Evolutionary conservation across 2,888 invertebrate species (phyloP).

Genomic region (Polymixis lichenea): DNA sequence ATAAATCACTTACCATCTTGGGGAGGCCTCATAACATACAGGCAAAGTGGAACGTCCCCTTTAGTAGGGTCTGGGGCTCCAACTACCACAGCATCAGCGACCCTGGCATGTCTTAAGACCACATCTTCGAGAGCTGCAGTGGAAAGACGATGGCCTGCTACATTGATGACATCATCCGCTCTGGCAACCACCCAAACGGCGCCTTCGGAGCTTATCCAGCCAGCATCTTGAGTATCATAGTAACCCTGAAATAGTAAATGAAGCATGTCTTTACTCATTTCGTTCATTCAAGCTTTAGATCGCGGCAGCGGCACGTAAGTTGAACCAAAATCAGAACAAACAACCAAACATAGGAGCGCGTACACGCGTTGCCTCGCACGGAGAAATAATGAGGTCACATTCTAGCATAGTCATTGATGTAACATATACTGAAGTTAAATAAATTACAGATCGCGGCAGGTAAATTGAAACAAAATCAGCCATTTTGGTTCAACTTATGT

Average conservation of each 20-base stretch:
- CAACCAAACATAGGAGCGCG: too few species aligned
- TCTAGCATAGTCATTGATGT: too few species aligned
- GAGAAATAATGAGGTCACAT: too few species aligned
- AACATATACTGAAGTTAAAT: too few species aligned
- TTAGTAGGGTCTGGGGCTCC: slow-evolving; percentile 97
- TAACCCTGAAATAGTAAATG: slow-evolving; percentile 91
- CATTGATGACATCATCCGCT: slow-evolving; percentile 98
- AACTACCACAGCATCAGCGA: slow-evolving; percentile 96
- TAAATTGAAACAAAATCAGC: too few species aligned
- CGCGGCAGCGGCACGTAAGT: too few species aligned
- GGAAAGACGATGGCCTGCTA: slow-evolving; percentile 97
- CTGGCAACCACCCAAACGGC: slow-evolving; percentile 97
- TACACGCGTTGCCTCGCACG: too few species aligned
- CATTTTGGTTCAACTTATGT: too few species aligned
- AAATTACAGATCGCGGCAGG: too few species aligned
- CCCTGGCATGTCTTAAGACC: slow-evolving; percentile 95
- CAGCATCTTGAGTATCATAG: slow-evolving; percentile 99
- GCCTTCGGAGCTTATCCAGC: slow-evolving; percentile 95
- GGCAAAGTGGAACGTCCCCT: slow-evolving; percentile 96
- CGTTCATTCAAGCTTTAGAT: neutral
- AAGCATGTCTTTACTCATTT: neutral
- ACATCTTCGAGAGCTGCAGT: slow-evolving; percentile 98
- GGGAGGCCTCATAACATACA: slow-evolving; percentile 94
- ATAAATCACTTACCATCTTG: slow-evolving; percentile 77
- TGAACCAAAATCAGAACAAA: too few species aligned